These are phyloP conservation scores for Margarornis squamiger DNA, from an alignment of 2,797 vertebrate species.

Conservation along the genomic window DNA sequence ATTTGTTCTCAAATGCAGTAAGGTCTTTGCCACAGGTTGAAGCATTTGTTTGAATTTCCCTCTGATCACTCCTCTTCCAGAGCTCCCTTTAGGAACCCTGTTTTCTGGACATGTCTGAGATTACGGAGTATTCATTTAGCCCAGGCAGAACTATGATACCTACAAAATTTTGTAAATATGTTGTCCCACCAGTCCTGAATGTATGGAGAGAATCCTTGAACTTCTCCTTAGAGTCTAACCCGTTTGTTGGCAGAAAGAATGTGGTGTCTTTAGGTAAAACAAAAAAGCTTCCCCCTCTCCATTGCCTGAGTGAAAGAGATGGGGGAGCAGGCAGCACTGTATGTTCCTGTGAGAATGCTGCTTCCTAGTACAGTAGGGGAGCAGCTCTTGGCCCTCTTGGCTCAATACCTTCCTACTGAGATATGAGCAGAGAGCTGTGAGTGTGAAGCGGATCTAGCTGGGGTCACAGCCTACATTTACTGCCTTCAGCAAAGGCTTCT, in stretches of 20 bases:
- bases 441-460: not conserved
- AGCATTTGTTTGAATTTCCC: not conserved
- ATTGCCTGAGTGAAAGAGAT: not conserved
- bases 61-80: not conserved
- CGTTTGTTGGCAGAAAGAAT: not conserved
- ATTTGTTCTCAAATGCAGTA: not conserved
- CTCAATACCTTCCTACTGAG: not conserved
- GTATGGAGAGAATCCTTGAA: not conserved
- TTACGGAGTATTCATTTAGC: not conserved
- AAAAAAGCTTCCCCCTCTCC: not conserved
- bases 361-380: not conserved
- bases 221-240: not conserved
- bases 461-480: not conserved
- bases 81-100: not conserved
- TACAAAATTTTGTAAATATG: not conserved
- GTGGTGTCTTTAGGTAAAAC: not conserved
- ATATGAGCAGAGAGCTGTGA: not conserved
- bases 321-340: fast-evolving
- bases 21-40: not conserved
- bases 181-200: not conserved
- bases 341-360: not conserved
- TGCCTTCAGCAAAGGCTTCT: not conserved
- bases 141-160: not conserved
- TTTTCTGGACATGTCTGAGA: not conserved
- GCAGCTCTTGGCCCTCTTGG: not conserved